Percentiles rank a stretch among this genome's conserved stretches.
phyloP scores from a whole-genome alignment of 2,113 vertebrate species.

The Ophthalmolycus amberensis region DNA sequence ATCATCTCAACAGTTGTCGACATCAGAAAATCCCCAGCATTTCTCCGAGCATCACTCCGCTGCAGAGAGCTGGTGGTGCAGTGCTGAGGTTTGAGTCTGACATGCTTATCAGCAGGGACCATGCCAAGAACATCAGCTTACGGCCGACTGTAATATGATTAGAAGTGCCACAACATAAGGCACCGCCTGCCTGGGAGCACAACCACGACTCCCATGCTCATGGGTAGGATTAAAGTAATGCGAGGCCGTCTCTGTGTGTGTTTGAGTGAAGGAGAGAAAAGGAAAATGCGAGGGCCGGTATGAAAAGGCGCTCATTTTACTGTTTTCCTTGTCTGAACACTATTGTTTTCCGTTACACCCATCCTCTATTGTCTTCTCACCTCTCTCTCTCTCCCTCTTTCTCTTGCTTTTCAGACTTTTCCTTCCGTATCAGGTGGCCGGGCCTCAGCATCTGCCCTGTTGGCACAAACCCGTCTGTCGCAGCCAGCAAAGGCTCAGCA shows the following conservation, averaged over 20 bases:
- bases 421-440: slow-evolving; percentile 62
- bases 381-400: slow-evolving; percentile 34
- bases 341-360: slow-evolving; percentile 15
- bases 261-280: not conserved
- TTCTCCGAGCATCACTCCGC: slow-evolving; percentile 2
- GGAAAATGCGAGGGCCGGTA: not conserved
- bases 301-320: slow-evolving; percentile 24
- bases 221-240: slow-evolving; percentile 75
- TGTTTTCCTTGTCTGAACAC: slow-evolving; percentile 29
- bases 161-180: slow-evolving; percentile 71
- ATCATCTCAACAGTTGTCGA: not conserved
- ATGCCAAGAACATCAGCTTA: slow-evolving; percentile 74
- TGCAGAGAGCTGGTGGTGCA: not conserved
- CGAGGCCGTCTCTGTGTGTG: slow-evolving; percentile 5
- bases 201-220: slow-evolving; percentile 68
- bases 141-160: slow-evolving; percentile 75
- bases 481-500: slow-evolving; percentile 69
- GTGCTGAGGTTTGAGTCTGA: slow-evolving; percentile 42
- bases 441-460: slow-evolving; percentile 71
- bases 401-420: slow-evolving; percentile 43
- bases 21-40: not conserved
- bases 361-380: slow-evolving; percentile 26
- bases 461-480: slow-evolving; percentile 54
- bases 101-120: slow-evolving; percentile 56
- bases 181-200: slow-evolving; percentile 55